Conservation (phyloP, 2,888 invertebrate genomes). For the Orchesellides sinensis region DNA sequence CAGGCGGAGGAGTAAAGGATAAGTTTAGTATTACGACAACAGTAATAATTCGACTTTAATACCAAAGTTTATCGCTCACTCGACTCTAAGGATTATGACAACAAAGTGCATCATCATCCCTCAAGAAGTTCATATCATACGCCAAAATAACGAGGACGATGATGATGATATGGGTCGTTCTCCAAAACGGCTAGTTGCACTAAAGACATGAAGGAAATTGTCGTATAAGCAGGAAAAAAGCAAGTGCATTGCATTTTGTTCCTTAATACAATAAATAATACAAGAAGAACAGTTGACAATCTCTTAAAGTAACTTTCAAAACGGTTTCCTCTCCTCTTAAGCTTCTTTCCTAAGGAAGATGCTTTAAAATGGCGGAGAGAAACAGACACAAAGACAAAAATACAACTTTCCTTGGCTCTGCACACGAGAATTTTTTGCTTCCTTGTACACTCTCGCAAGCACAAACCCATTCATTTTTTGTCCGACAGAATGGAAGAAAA, state of each 20-base stretch:
- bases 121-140: slow-evolving; percentile 46
- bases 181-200: not conserved
- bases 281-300: slow-evolving; percentile 46
- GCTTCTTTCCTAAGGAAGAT: not conserved
- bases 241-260: slow-evolving; percentile 41
- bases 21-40: slow-evolving; percentile 42
- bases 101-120: slow-evolving; percentile 54
- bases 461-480: slow-evolving; percentile 40
- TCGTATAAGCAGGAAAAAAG: not conserved
- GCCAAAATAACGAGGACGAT: slow-evolving; percentile 29
- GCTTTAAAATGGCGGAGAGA: slow-evolving; percentile 17
- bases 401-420: slow-evolving; percentile 9
- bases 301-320: slow-evolving; percentile 35
- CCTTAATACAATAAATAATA: slow-evolving; percentile 43
- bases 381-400: slow-evolving; percentile 13
- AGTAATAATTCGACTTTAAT: slow-evolving; percentile 55
- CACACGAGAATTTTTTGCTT: slow-evolving; percentile 18
- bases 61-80: slow-evolving; percentile 53
- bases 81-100: slow-evolving; percentile 54
- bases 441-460: slow-evolving; percentile 37
- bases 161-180: slow-evolving; percentile 36
- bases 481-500: slow-evolving; percentile 41
- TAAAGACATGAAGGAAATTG: slow-evolving; percentile 13
- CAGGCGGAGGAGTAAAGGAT: slow-evolving; percentile 7
- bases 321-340: not conserved